These are phyloP conservation scores for Drosophila pectinifera DNA, from an alignment of 1,140 invertebrate species.

Conservation along the genomic window DNA sequence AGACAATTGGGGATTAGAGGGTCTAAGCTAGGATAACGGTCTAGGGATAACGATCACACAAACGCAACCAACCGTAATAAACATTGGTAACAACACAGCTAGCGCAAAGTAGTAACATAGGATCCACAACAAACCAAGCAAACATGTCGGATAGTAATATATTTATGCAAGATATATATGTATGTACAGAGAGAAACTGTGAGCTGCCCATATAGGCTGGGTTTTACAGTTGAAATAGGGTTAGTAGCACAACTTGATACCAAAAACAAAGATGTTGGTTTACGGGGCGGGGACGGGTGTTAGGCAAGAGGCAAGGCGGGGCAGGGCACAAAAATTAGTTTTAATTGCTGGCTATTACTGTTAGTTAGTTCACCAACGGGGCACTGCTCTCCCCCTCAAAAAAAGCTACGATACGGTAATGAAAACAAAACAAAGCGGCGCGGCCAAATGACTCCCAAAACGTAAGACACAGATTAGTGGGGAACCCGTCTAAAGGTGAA, in stretches of 20 bases:
- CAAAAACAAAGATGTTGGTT: slow-evolving; percentile 26
- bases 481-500: slow-evolving; percentile 8
- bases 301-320: slow-evolving; percentile 28
- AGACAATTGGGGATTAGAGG: slow-evolving; percentile 21
- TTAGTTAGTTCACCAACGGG: slow-evolving; percentile 32
- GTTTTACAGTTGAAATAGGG: slow-evolving; percentile 46
- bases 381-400: slow-evolving; percentile 23
- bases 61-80: slow-evolving; percentile 18
- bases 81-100: slow-evolving; percentile 56
- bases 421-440: slow-evolving; percentile 43
- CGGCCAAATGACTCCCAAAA: slow-evolving; percentile 42
- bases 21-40: slow-evolving; percentile 28
- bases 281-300: slow-evolving; percentile 7
- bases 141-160: slow-evolving; percentile 43
- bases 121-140: slow-evolving; percentile 55
- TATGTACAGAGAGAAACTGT: slow-evolving; percentile 34
- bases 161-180: slow-evolving; percentile 34
- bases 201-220: slow-evolving; percentile 19
- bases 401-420: slow-evolving; percentile 41
- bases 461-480: slow-evolving; percentile 14
- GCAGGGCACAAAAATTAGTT: slow-evolving; percentile 47
- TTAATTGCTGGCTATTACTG: slow-evolving; percentile 50
- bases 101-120: slow-evolving; percentile 40
- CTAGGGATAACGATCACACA: slow-evolving; percentile 30
- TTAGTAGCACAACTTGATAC: slow-evolving; percentile 60